Base-by-base conservation (phyloP, 2,888 invertebrate genomes). In the Gandaritis pyraliata region DNA sequence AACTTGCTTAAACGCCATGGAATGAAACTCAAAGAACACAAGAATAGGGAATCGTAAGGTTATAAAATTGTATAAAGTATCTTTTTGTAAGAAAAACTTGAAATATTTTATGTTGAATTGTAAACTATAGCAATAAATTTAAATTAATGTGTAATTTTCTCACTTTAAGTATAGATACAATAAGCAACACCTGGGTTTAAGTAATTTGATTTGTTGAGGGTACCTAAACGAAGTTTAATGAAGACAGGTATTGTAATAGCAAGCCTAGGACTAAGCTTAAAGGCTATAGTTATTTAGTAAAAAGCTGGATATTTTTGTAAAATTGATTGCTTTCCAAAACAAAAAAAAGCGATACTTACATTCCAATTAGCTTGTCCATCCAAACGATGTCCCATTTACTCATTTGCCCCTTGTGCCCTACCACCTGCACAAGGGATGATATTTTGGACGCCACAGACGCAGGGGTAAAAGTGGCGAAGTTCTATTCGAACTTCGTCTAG, bases 41-140 rank as follows among this genome's bases (percentile, higher is more conserved):
- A 57, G 55, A 58, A 77, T 81, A 83, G 85, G 85, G 85, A 83
- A 75, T 76, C 69, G 73, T 78, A 75, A 73, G 69, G 65, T 59
- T 49, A 64, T 58, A 61, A 64, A 62, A 60, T 43, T 70, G 72
- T 74, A 81, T 76, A 83, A 75, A 81, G 72, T 83, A 84, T 82
- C 74, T 87, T 87, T 65, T 88, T 87, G 74, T 87, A 88, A 82
- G 79, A 76, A 73, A 72, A 75, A 69, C 66, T 65, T 69, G 48
- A 67, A 13, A 49, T 16, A 61, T 65, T 65, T 59, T 59, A 45
- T 54, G 56, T 69, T 66, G 47, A 58, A 60, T 58, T 71, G 66
- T 71, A 69, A 68, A 66, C 53, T 67, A 64, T 70, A 71, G 70
- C 69, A 67, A 71, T 71, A 69, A 70, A 57, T 53, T n/a, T 56